Base-by-base conservation (phyloP, 2,888 invertebrate genomes). In the Agrotis clavis region DNA sequence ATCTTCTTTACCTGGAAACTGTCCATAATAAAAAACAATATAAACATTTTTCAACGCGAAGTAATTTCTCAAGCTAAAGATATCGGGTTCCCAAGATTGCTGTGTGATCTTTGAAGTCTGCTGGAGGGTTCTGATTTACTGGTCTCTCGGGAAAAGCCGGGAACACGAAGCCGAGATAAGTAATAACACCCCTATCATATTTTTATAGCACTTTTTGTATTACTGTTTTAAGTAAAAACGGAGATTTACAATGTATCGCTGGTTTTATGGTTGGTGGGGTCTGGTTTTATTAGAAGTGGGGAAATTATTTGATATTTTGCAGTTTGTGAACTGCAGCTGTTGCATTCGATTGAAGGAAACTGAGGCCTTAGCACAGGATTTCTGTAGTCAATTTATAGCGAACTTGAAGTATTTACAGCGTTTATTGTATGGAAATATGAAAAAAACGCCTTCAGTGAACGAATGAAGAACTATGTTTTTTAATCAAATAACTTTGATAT, bases 61-160 rank as follows among this genome's bases (percentile, higher is more conserved):
- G 86, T 84, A 86, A 90, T 91, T 90, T 91, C 87, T 89, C 86
- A 87, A 87, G 86, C 84, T 84, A 79, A 84, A 82, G 84, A 88
- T 90, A 91, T 90, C 89, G 87, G 87, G 88, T 89, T 89, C 82
- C 86, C 85, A 86, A 91, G 93, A 92, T 92, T 90, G 90, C 88
- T 87, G 87, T 87, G 88, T 89, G 91, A 91, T 94, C 91, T 94
- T 92, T 90, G 91, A 91, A 90, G 93, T 91, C 91, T 87, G 88
- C 87, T 88, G 89, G 89, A 87, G 92, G 92, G 92, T 90, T 88
- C 89, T 92, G 92, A 93, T 93, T 93, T 92, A 93, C 84, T 85
- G 86, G 84, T 87, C 93, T 88, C 90, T 7, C 16, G 90, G 86
- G 89, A 89, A 56, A 64, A 68, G 67, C 57, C 71, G 74, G 69